Conservation (phyloP, 2,888 invertebrate genomes). For the Rosalia funebris region DNA sequence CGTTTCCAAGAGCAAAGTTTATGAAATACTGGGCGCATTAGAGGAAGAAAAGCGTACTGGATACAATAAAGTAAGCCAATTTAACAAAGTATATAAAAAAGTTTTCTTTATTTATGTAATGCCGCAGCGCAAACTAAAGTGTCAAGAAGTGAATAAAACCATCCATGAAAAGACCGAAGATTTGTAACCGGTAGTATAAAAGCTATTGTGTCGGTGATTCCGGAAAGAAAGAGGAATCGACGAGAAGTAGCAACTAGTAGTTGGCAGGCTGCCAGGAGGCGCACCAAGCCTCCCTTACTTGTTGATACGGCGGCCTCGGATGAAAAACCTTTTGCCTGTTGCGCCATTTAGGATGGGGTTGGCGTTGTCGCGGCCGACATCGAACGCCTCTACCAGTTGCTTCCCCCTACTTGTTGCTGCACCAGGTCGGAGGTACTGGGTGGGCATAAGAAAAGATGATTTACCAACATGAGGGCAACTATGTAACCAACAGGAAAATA, state of each 20-base stretch:
- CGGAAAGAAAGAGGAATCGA: conserved; percentile 24
- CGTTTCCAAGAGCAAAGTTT: no score
- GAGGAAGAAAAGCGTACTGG: no score
- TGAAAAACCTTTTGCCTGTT: conserved; percentile 21
- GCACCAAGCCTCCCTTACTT: conserved; percentile 23
- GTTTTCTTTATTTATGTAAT: conserved; percentile 17
- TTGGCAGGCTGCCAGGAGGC: conserved; percentile 23
- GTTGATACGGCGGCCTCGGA: conserved; percentile 22
- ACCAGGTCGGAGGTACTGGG: conserved; percentile 23
- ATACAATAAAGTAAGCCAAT: no score
- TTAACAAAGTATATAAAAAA: no score
- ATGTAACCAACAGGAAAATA: no score
- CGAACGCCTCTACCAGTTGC: conserved; percentile 23
- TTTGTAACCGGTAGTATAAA: conserved; percentile 27
- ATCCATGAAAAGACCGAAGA: conserved; percentile 15
- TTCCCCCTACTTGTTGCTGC: conserved; percentile 27
- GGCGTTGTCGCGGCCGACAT: conserved; percentile 9
- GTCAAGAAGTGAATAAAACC: conserved; percentile 19
- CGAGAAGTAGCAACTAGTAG: conserved; percentile 21
- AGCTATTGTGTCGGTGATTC: conserved; percentile 25
- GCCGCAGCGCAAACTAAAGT: conserved; percentile 4
- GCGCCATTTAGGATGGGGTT: conserved; percentile 2
- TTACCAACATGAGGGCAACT: no score
- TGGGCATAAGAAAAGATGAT: neutral
- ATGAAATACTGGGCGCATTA: no score